phyloP scores from a whole-genome alignment of 2,113 vertebrate genomes.

The Sinosuthora webbiana region DNA sequence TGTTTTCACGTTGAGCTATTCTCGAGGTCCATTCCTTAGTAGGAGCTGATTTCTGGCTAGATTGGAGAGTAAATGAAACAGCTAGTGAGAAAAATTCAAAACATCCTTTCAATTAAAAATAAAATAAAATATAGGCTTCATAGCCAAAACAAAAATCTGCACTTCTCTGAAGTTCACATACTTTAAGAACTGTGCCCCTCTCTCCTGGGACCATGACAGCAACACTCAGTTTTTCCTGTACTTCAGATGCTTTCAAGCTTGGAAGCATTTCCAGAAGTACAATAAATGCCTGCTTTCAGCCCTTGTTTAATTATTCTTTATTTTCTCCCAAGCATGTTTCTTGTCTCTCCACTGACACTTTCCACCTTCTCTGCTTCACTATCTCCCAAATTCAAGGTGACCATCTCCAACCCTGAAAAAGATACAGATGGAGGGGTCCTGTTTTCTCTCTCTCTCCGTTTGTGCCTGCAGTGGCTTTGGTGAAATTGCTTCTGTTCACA shows the following conservation, averaged over 20 bases:
- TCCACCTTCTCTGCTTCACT: not conserved
- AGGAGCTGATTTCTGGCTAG: not conserved
- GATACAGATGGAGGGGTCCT: not conserved
- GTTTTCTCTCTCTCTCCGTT: not conserved
- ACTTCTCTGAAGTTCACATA: not conserved
- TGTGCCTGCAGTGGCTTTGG: not conserved
- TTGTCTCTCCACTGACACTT: not conserved
- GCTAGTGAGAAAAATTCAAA: constrained; percentile 35
- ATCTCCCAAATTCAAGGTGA: not conserved
- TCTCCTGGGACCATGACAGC: not conserved
- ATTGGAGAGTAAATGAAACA: not conserved
- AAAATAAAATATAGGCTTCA: not conserved
- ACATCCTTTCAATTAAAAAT: constrained; percentile 26
- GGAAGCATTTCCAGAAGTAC: not conserved
- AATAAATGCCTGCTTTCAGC: not conserved
- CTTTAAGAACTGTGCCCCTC: not conserved
- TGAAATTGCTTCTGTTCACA: not conserved
- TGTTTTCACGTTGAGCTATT: not conserved
- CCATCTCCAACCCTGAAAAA: not conserved
- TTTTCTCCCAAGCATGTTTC: not conserved
- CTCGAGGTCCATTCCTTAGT: not conserved
- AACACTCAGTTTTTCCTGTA: not conserved
- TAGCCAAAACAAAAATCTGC: not conserved
- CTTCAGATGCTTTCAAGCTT: not conserved
- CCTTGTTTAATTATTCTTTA: not conserved